Evolutionary conservation across 92 coral and sea anemone species (phyloP), one percentile per base, ranked within the genome.

Genomic region (Epizoanthus stellaris): DNA sequence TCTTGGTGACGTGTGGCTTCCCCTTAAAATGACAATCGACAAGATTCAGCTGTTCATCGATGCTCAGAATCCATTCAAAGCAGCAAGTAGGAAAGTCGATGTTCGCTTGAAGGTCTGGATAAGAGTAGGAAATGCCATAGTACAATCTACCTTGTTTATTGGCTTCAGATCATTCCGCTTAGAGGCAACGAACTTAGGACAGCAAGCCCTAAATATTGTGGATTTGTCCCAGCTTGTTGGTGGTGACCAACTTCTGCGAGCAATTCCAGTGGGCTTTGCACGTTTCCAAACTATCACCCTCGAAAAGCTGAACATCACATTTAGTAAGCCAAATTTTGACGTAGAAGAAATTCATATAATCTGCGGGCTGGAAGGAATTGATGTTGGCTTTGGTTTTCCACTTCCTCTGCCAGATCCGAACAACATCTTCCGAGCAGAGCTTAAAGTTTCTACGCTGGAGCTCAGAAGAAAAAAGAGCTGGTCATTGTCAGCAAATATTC

Each of bases 361-460:
- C 19, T 53, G 86, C n/a, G 80, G 77, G 67, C 88, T 90, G 38
- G 62, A 90, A 21, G 93, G 91, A 10, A 76, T 90, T 36, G 91
- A 90, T 60, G 91, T 80, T 2, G 93, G 93, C 1, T 90, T 90
- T 67, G 23, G 84, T 30, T 82, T 90, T 43, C 91, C 93, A 3
- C 85, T 90, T 11, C 91, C 90, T 34, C 49, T 85, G 76, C 86
- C 88, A 56, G 87, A 87, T 42, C 87, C 90, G 17, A 52, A 85
- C 5, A 82, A 84, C 57, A 23, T 76, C 0, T 82, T 90, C 15
- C 90, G 79, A 10, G 89, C 91, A 47, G 56, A 58, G 12, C 88
- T 90, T 9, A 68, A 23, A 40, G 93, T 90, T 56, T 76, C 82
- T 39, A 63, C 80, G 42, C 0, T 90, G 63, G 80, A 83, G 8